Conservation (phyloP, 2,888 invertebrate genomes). For the Patella caerulea region DNA sequence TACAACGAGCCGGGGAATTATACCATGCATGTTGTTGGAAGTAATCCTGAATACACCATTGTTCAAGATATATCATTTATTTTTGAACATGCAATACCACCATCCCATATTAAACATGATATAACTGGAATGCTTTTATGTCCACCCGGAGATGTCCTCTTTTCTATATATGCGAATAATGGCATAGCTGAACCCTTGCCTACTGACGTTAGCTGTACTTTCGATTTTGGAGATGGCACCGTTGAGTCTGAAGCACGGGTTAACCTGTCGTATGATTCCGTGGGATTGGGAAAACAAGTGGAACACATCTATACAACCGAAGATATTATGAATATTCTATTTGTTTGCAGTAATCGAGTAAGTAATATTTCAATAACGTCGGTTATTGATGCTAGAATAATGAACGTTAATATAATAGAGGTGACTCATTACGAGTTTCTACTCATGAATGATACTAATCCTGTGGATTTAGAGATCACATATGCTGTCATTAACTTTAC, state of each 20-base stretch:
- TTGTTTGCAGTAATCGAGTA: neutral
- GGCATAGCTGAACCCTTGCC: neutral
- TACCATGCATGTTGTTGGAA: neutral
- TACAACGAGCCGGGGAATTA: neutral
- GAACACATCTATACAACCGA: neutral
- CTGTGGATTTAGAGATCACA: neutral
- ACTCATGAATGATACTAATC: neutral
- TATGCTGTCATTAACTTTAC: neutral
- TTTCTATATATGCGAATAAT: neutral
- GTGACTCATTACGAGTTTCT: neutral
- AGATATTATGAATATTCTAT: neutral
- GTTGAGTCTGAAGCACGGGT: neutral
- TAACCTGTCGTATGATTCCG: neutral
- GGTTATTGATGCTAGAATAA: neutral
- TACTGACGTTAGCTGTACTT: neutral
- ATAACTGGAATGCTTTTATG: neutral
- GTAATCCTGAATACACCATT: neutral
- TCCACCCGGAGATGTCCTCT: neutral
- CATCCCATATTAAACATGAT: neutral
- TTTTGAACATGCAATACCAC: slow-evolving; percentile 3
- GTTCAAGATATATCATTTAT: neutral
- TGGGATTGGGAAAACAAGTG: neutral
- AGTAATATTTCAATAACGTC: neutral
- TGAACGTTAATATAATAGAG: neutral
- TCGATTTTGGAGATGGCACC: neutral